Percentiles rank a stretch among this genome's conserved stretches.
Evolutionary conservation across 2,113 vertebrate genomes (phyloP).

Genomic region (Pelecanus crispus): DNA sequence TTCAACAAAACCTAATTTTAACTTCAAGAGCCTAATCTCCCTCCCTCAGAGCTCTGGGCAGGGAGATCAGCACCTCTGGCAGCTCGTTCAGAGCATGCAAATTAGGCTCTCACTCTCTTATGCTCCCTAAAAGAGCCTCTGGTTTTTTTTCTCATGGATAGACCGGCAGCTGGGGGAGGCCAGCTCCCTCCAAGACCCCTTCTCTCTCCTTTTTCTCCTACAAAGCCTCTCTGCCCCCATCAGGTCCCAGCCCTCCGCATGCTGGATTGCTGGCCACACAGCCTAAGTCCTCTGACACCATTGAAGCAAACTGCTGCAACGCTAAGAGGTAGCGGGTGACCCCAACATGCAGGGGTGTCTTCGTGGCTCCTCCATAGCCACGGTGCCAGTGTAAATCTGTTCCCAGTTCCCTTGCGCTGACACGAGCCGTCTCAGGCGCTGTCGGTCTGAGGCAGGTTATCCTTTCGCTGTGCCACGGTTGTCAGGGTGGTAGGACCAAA

Average conservation of each 20-base stretch:
- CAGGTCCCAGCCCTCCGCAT: neutral
- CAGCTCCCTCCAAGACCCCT: neutral
- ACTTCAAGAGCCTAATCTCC: constrained; percentile 17
- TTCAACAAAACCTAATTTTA: constrained; percentile 26
- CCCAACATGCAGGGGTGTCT: neutral
- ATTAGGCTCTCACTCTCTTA: neutral
- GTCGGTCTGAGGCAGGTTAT: neutral
- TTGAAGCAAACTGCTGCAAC: neutral
- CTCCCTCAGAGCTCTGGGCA: constrained; percentile 19
- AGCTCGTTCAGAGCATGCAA: neutral
- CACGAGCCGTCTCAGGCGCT: accelerated
- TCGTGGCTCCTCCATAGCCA: neutral
- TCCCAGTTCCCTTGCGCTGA: neutral
- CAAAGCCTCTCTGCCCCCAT: neutral
- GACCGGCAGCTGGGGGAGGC: accelerated
- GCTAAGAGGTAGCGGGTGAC: neutral
- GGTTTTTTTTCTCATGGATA: neutral
- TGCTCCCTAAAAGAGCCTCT: neutral
- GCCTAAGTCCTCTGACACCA: neutral
- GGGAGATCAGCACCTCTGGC: constrained; percentile 31
- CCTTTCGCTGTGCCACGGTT: neutral
- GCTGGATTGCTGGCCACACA: neutral
- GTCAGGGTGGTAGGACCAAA: neutral
- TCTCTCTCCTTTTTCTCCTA: neutral
- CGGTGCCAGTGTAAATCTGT: neutral